Conservation (phyloP, 92 coral and sea anemone genomes). For the Anthopleura xanthogrammica region DNA sequence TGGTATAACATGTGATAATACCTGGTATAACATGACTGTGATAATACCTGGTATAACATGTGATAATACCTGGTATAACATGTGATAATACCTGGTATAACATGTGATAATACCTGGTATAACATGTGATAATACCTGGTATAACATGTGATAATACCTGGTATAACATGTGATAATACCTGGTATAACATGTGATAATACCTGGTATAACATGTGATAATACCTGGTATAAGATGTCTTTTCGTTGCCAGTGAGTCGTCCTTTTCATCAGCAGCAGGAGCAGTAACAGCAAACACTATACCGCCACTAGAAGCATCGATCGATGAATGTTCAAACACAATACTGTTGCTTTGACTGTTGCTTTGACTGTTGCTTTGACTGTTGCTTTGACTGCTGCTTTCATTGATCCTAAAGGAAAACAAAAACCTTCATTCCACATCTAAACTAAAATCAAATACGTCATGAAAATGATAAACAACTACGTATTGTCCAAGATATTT, state of each 20-base stretch:
- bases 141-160: too few species aligned
- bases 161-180: too few species aligned
- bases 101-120: too few species aligned
- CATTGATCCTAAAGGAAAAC: conserved; percentile 26
- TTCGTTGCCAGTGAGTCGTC: conserved; percentile 27
- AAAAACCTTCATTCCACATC: background rate
- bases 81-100: too few species aligned
- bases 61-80: too few species aligned
- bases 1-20: too few species aligned
- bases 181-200: background rate
- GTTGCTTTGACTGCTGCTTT: conserved; percentile 43
- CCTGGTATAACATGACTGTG: too few species aligned
- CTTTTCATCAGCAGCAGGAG: conserved; percentile 13
- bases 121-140: too few species aligned
- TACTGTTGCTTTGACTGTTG: conserved; percentile 52
- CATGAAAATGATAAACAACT: too few species aligned
- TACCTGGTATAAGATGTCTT: conserved; percentile 11
- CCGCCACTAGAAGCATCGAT: conserved; percentile 46
- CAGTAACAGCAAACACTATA: conserved; percentile 39
- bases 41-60: too few species aligned
- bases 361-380: conserved; percentile 59
- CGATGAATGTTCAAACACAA: conserved; percentile 63
- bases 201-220: conserved; percentile 1
- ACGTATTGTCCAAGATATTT: too few species aligned
- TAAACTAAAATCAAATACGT: too few species aligned